Base-by-base conservation (phyloP, 2,888 invertebrate genomes). In the Glyphotaelius pellucidus region DNA sequence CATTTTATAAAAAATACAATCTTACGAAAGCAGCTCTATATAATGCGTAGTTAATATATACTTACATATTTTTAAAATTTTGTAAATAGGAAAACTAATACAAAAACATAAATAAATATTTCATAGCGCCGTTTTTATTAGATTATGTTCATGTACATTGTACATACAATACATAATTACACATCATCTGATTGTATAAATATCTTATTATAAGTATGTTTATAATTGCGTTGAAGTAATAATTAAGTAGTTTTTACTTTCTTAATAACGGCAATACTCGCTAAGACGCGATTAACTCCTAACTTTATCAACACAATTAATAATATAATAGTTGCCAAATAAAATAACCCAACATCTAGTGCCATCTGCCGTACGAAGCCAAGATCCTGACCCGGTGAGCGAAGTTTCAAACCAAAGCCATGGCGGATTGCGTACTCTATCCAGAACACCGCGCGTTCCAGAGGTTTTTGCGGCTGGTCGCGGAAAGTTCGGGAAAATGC, bases 371-470 rank as follows among this genome's bases (percentile, higher is more conserved):
- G 87, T 42, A 85, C 35, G 32, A 92, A 79, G 80, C 84, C 90
- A 15, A 90, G 30, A 80, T 92, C 92, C 83, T 93, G 93, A 25
- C 90, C 93, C 15, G 93, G 93, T 12, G 93, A 92, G 47, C 92
- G 88, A 42, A 93, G 90, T 80, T 80, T 87, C 67, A 35, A 87
- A 4, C 80, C 89, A 30, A 32, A 35, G 30, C 92, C 92, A 30
- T 92, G 90, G 15, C 92, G 92, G 31, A 93, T 35, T 19, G 86
- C 92, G 84, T 93, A 93, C 47, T 93, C 93, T 7, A 92, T 88
- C 92, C 92, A 92, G 80, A 91, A 93, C 14, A 93, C 89, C n/a
- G 93, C 93, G 35, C 93, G 88, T 15, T 93, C 92, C 38, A 93
- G 67, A 15, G 93, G 92, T 7, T 92, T n/a, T 80, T 92, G 92